These are phyloP conservation scores for rabbit (Oryctolagus cuniculus) DNA, from an alignment of 2,113 vertebrate genomes.

Conservation along the genomic window DNA sequence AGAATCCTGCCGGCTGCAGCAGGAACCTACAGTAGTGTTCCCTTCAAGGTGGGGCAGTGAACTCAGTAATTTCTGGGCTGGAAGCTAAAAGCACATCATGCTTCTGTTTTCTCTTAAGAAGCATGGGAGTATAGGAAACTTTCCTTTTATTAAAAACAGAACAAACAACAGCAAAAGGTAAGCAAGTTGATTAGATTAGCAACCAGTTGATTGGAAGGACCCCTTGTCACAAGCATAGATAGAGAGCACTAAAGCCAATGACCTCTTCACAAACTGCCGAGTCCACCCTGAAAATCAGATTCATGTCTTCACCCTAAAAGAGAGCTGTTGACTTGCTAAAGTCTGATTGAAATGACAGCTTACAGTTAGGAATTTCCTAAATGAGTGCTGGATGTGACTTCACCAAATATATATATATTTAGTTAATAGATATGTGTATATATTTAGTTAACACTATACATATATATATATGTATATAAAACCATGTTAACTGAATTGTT, in stretches of 20 bases:
- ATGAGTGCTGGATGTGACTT: not conserved
- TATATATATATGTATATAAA: no score
- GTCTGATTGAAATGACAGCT: not conserved
- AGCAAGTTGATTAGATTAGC: not conserved
- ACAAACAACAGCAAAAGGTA: not conserved
- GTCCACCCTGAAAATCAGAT: not conserved
- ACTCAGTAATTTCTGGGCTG: not conserved
- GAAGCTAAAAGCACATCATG: not conserved
- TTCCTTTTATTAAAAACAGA: constrained; percentile 28
- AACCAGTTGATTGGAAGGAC: not conserved
- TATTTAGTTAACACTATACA: no score
- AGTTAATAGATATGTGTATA: no score
- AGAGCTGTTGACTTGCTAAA: not conserved
- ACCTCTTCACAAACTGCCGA: not conserved
- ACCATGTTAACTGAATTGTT: not conserved
- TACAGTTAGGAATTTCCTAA: not conserved
- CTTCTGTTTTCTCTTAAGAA: not conserved
- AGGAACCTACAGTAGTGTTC: not conserved
- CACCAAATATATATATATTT: not conserved
- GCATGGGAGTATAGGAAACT: not conserved
- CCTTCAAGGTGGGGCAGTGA: not conserved
- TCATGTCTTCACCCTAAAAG: not conserved
- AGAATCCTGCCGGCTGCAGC: not conserved
- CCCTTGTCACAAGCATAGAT: not conserved
- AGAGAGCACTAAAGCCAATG: not conserved